A percentile compares a stretch with the other conserved stretches of the same genome.
Evolutionary conservation across 2,888 invertebrate species (phyloP).

Genomic region (Agriotes lineatus): DNA sequence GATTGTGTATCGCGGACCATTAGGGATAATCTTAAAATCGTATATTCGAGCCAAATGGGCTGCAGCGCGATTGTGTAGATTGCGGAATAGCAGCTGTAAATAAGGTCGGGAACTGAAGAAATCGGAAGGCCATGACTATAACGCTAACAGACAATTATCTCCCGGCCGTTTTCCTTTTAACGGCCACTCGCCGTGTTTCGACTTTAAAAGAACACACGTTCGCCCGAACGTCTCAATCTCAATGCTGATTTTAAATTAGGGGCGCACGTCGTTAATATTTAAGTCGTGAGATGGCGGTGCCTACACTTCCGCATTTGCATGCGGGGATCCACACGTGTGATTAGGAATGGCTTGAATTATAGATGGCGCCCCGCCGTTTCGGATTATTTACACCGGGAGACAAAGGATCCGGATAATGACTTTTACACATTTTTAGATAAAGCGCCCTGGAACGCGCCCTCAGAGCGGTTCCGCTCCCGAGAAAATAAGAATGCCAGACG

Average conservation of each 20-base stretch:
- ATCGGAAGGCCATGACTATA: constrained; percentile 53
- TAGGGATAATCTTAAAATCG: constrained; percentile 56
- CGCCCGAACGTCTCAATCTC: constrained; percentile 14
- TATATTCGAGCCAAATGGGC: constrained; percentile 53
- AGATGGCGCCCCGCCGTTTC: not conserved
- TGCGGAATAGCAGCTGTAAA: constrained; percentile 49
- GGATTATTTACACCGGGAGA: not conserved
- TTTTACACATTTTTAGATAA: not conserved
- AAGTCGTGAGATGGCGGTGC: not conserved
- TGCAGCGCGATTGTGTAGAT: constrained; percentile 51
- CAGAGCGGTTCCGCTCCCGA: constrained; percentile 13
- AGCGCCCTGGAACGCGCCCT: not conserved
- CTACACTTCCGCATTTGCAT: not conserved
- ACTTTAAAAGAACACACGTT: constrained; percentile 29
- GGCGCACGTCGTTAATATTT: constrained; percentile 7
- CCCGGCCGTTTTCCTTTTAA: constrained; percentile 31
- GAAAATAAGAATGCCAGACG: constrained; percentile 24
- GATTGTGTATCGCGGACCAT: constrained; percentile 54
- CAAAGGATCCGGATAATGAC: too few relatives aligned
- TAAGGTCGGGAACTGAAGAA: constrained; percentile 49
- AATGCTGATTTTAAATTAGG: constrained; percentile 16
- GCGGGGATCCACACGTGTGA: not conserved
- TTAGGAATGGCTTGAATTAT: constrained; percentile 5
- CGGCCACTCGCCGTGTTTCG: constrained; percentile 24
- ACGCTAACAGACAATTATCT: constrained; percentile 58